Percentiles rank a stretch among this genome's conserved stretches.
Evolutionary conservation across 53 echinoderm and acorn worm species (phyloP).

Genomic region (Antedon mediterranea): DNA sequence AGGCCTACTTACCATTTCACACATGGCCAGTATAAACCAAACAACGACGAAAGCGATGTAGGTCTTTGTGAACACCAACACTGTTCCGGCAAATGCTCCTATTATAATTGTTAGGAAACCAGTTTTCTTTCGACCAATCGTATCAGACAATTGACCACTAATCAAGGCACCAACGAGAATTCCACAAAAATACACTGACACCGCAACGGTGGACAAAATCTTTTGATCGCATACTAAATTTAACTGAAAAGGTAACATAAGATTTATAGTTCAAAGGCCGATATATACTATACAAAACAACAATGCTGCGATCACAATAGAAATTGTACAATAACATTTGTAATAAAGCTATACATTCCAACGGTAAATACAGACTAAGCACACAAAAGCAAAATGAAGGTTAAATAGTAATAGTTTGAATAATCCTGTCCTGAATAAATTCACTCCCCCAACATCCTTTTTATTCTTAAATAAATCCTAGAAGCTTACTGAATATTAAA

Average conservation of each 20-base stretch:
- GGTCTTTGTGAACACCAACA: conserved; percentile 26
- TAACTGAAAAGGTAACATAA: conserved; percentile 19
- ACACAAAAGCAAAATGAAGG: too few species aligned
- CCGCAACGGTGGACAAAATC: conserved; percentile 29
- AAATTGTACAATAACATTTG: too few species aligned
- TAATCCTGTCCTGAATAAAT: too few species aligned
- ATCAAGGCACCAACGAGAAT: conserved; percentile 49
- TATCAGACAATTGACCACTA: conserved; percentile 58
- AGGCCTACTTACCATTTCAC: conserved; percentile 49
- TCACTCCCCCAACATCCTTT: too few species aligned
- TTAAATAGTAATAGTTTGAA: too few species aligned
- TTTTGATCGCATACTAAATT: conserved; percentile 47
- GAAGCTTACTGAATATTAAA: too few species aligned
- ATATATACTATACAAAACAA: too few species aligned
- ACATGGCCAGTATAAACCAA: conserved; percentile 58
- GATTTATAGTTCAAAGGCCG: too few species aligned
- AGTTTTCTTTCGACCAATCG: conserved; percentile 43
- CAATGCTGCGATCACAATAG: too few species aligned
- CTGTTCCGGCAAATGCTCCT: conserved; percentile 30
- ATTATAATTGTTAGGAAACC: conserved; percentile 22
- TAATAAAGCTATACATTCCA: too few species aligned
- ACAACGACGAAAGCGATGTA: conserved; percentile 32
- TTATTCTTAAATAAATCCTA: too few species aligned
- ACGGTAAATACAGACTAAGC: too few species aligned
- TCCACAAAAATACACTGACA: conserved; percentile 54